Percentiles rank a stretch among this genome's conserved stretches.
phyloP scores from a whole-genome alignment of 2,797 vertebrate genomes.

The Vultur gryphus region DNA sequence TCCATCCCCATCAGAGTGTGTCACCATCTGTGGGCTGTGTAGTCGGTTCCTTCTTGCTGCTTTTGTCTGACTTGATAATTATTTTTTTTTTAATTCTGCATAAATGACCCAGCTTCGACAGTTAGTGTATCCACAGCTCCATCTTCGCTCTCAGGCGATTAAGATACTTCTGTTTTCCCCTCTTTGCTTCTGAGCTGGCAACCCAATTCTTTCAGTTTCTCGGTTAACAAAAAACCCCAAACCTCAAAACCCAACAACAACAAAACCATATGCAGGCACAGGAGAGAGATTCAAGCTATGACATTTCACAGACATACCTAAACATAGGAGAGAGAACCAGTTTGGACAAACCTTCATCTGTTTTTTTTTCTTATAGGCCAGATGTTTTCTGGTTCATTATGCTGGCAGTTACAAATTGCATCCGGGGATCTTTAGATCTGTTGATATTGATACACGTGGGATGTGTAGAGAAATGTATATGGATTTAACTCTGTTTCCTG shows the following conservation, averaged over 20 bases:
- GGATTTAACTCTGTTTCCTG: background rate
- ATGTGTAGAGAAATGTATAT: background rate
- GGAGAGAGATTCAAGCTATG: background rate
- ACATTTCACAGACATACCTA: background rate
- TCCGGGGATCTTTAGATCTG: background rate
- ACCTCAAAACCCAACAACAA: background rate
- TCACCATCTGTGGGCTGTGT: constrained; percentile 16
- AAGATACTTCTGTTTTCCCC: background rate
- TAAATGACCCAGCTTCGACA: background rate
- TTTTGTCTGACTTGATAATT: background rate
- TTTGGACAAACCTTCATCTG: background rate
- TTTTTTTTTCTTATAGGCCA: background rate
- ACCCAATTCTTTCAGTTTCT: background rate
- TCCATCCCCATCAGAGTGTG: constrained; percentile 18
- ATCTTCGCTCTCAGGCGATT: background rate
- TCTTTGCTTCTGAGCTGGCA: background rate
- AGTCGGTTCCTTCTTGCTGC: background rate
- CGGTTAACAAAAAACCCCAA: background rate
- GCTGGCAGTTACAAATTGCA: background rate
- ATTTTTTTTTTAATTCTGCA: background rate
- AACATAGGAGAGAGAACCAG: background rate
- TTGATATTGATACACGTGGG: background rate
- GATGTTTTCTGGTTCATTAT: background rate
- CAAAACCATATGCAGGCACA: background rate
- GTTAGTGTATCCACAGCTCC: background rate